These are phyloP conservation scores for Anser cygnoides DNA, from an alignment of 2,113 vertebrate genomes.

Conservation along the genomic window DNA sequence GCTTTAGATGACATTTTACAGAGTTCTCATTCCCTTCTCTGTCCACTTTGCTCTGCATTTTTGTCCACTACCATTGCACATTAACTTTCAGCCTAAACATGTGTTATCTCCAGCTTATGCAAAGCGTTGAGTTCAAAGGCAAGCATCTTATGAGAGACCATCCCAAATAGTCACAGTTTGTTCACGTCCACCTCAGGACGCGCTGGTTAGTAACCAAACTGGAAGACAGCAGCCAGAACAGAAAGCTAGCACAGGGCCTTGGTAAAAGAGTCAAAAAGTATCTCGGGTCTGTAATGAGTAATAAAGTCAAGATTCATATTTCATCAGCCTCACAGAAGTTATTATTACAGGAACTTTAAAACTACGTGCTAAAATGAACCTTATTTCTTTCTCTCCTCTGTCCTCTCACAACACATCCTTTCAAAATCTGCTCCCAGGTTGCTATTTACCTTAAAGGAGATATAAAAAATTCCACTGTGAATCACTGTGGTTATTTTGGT, in stretches of 20 bases:
- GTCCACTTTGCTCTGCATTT: background rate
- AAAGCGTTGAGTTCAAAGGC: background rate
- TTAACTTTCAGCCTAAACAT: accelerated
- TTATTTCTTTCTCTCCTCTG: background rate
- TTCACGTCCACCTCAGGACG: background rate
- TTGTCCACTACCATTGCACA: background rate
- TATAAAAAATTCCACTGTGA: background rate
- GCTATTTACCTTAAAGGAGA: background rate
- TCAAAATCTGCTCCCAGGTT: background rate
- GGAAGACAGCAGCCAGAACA: background rate
- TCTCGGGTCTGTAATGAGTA: background rate
- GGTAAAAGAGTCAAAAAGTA: background rate
- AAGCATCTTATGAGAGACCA: background rate
- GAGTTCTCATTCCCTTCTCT: background rate
- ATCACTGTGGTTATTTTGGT: background rate
- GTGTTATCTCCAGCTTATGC: background rate
- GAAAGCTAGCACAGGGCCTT: accelerated
- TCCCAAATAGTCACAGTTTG: too few species aligned
- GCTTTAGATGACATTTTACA: background rate
- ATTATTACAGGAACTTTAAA: background rate
- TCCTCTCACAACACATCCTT: background rate
- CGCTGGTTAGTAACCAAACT: background rate
- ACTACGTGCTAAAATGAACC: background rate
- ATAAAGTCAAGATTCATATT: background rate
- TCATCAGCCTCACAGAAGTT: background rate